Conservation (phyloP, 1,140 invertebrate genomes). For the Pseudoatta argentina region DNA sequence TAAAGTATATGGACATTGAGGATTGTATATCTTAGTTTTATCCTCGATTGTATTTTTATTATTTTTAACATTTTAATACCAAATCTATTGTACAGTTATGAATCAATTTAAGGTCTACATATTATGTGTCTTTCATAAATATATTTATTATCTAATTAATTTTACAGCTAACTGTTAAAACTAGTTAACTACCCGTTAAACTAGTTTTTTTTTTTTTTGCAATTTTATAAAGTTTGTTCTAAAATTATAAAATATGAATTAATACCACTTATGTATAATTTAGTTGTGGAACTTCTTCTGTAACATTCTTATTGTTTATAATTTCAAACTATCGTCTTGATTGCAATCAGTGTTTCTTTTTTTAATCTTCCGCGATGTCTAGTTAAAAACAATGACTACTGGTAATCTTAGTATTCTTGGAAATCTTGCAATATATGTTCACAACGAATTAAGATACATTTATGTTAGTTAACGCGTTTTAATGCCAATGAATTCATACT, state of each 20-base stretch:
- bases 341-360: background rate
- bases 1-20: background rate
- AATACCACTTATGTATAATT: background rate
- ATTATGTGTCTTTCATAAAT: background rate
- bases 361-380: background rate
- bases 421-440: background rate
- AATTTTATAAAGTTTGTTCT: background rate
- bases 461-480: background rate
- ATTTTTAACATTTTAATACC: background rate
- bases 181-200: too few species aligned
- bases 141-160: background rate
- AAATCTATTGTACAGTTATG: background rate
- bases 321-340: background rate
- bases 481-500: conserved; percentile 11
- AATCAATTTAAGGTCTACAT: background rate
- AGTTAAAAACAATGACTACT: background rate
- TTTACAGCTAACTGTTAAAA: background rate
- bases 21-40: background rate
- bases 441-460: conserved; percentile 34
- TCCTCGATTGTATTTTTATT: background rate
- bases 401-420: background rate
- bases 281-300: background rate
- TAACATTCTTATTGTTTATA: background rate
- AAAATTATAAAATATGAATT: conserved; percentile 1
- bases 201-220: background rate